Evolutionary conservation across 2,797 vertebrate genomes (phyloP).

Genomic region (Halcyon leucocephala): DNA sequence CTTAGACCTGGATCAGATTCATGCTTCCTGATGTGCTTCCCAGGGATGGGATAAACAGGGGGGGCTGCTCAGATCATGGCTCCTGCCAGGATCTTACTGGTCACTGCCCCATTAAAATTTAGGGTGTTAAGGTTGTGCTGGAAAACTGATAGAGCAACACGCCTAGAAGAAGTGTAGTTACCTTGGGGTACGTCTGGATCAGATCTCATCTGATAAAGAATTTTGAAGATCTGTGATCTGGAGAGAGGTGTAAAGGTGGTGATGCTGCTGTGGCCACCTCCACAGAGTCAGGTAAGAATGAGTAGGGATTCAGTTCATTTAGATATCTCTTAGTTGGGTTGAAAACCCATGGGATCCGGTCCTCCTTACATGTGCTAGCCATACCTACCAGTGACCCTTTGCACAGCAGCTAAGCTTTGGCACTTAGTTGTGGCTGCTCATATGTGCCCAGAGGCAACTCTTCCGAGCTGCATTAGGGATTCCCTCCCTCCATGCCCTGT

Average conservation of each 20-base stretch:
- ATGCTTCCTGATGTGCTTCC: neutral
- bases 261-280: neutral
- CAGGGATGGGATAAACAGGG: neutral
- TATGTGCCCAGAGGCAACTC: neutral
- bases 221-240: neutral
- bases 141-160: neutral
- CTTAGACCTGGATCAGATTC: neutral
- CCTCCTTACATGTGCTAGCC: rapidly evolving
- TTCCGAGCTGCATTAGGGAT: neutral
- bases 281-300: neutral
- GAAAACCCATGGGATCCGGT: neutral
- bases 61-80: neutral
- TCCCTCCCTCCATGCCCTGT: rapidly evolving
- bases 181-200: neutral
- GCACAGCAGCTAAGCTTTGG: neutral
- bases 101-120: neutral
- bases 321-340: neutral
- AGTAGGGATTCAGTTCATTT: neutral
- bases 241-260: neutral
- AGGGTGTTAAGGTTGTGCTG: neutral
- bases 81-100: neutral
- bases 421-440: neutral
- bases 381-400: neutral
- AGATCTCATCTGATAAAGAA: neutral
- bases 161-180: neutral